Base-by-base conservation (phyloP, 2,113 vertebrate species). In the Solea solea region DNA sequence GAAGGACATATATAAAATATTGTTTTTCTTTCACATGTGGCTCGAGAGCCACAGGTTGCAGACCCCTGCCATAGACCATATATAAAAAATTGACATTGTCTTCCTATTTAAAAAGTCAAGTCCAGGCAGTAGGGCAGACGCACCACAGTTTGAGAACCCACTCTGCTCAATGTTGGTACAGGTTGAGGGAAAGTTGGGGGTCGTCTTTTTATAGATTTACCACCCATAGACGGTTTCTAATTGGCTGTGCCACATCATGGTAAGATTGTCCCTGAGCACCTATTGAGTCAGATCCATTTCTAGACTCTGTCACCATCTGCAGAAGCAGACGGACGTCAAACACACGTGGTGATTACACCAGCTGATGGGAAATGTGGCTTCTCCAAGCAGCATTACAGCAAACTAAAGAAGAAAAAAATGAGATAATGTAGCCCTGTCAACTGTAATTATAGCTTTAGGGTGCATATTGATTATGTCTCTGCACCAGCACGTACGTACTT, bases 191-290 rank as follows among this genome's bases (percentile, higher is more conserved):
- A 21, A 21, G 1, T 21, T 21, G 21, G 21, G 21, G 21, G 21
- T 21, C 21, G 21, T 21, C 21, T 21, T 21, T 21, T 21, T 21
- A 21, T 21, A 21, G 21, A 21, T 21, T 21, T 1, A 21, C 21
- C 21, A 21, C 21, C 21, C 21, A 21, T 21, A 21, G 21, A 34
- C 27, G 21, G n/a, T 8, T 5, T 81, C 52, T 82, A 73, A 79
- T 72, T 85, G 85, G 65, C 65, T 62, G 72, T 59, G 56, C n/a
- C 34, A 40, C 56, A 67, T 82, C 68, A 84, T 80, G 84, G 80
- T 80, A 72, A 89, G 71, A 41, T n/a, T 57, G 60, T 73, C 76
- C 78, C 78, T 60, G 59, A 72, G 52, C 40, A 15, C 34, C 60
- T n/a, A 11, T 14, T 21, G 21, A 44, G 41, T 58, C 25, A 41